Conservation (phyloP, 2,888 invertebrate species). For the Latrodectus hesperus region DNA sequence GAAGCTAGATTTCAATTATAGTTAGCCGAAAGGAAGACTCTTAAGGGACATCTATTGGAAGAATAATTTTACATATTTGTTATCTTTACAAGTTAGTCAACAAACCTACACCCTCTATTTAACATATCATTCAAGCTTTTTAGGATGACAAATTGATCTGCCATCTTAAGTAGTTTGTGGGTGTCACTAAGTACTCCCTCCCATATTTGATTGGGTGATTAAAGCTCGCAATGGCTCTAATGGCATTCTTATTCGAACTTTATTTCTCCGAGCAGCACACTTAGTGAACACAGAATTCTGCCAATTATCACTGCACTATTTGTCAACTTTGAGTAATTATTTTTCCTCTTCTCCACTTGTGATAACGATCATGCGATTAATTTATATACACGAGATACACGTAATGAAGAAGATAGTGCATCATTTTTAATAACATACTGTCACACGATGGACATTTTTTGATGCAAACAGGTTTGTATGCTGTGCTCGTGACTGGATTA, state of each 20-base stretch:
- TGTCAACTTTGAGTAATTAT: slow-evolving; percentile 51
- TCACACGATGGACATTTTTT: slow-evolving; percentile 40
- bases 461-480: slow-evolving; percentile 42
- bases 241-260: slow-evolving; percentile 32
- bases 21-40: no score
- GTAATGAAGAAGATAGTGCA: slow-evolving; percentile 41
- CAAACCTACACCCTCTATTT: neutral
- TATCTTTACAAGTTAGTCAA: no score
- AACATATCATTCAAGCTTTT: slow-evolving; percentile 6
- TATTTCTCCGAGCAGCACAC: slow-evolving; percentile 19
- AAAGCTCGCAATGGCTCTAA: slow-evolving; percentile 25
- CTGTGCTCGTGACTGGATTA: slow-evolving; percentile 34
- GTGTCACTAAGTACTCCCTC: slow-evolving; percentile 27
- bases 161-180: slow-evolving; percentile 42
- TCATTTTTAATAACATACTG: slow-evolving; percentile 53
- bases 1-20: no score
- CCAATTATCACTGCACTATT: slow-evolving; percentile 46
- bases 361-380: slow-evolving; percentile 52
- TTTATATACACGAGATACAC: slow-evolving; percentile 48
- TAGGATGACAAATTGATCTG: slow-evolving; percentile 29
- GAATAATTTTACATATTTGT: no score
- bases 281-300: slow-evolving; percentile 24
- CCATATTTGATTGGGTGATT: slow-evolving; percentile 22
- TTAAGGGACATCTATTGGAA: no score
- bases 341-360: neutral